Conservation (phyloP, 2,888 invertebrate species). For the Drosophila nigricruria region DNA sequence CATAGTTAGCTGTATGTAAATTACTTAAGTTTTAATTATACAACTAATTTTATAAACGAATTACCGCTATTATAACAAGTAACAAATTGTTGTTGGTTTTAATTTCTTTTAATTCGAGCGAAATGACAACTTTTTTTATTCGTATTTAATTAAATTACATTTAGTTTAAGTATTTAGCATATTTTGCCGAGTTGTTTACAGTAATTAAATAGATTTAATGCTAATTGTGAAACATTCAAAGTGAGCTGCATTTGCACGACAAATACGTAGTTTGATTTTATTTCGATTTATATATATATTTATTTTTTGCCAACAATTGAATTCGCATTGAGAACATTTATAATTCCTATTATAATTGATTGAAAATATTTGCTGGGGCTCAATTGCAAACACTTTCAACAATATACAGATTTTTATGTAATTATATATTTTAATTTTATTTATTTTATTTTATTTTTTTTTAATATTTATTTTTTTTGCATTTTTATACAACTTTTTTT, state of each 20-base stretch:
- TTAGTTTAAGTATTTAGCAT: constrained; percentile 5
- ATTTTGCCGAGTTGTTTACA: constrained; percentile 1
- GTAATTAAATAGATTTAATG: constrained; percentile 18
- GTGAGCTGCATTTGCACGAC: constrained; percentile 13
- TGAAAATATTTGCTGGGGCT: constrained; percentile 77
- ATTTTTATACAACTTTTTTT: constrained; percentile 17
- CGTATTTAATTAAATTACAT: constrained; percentile 44
- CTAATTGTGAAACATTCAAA: constrained; percentile 44
- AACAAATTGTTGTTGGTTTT: constrained; percentile 35
- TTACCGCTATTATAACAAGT: constrained; percentile 39
- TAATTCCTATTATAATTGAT: constrained; percentile 33
- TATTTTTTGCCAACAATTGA: not conserved
- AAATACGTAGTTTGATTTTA: not conserved
- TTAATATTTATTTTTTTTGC: constrained; percentile 11
- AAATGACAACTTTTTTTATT: constrained; percentile 47
- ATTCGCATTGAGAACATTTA: constrained; percentile 1
- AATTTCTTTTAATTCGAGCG: constrained; percentile 28
- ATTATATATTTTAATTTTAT: constrained; percentile 6
- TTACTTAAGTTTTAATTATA: constrained; percentile 24
- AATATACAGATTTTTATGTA: constrained; percentile 3
- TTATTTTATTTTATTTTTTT: not conserved
- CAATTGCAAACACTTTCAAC: constrained; percentile 71
- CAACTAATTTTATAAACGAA: constrained; percentile 33
- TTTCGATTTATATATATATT: not conserved
- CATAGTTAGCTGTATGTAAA: constrained; percentile 3